Evolutionary conservation across 1,140 invertebrate species (phyloP), one percentile per base, ranked within the genome.

Genomic region (Aphelinus atriplicis): DNA sequence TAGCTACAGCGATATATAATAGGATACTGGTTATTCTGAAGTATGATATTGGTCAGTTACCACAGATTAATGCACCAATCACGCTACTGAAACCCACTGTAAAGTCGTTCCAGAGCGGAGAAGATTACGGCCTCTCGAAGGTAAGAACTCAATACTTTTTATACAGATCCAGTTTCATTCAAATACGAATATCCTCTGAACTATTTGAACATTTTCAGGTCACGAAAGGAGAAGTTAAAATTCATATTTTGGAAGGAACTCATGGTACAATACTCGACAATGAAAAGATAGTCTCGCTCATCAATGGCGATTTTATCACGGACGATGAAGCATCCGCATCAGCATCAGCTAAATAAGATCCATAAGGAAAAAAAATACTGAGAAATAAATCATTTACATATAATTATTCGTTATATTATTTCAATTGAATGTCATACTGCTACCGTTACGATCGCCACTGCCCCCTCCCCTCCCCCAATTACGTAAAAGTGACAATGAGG

Each of bases 231-330:
- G 83, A 80, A 10, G 70, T 88, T 2, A 78, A 82, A n/a, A 67
- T 86, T 48, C 48, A 82, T 67, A 69, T 72, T 0, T 10, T 81
- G 0, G 80, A 84, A 79, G 93, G 93, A n/a, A 93, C 93, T 83
- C 94, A 95, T 78, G 81, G 90, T 0, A 91, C 89, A n/a, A 92
- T 95, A 78, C 80, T 94, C 71, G 90, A 94, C 43, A 92, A 92
- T 80, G 85, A 88, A 47, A 91, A 91, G 78, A 83, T 92, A 56
- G 88, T 90, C 1, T 85, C 90, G 61, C 89, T 91, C 3, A 92
- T 94, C 50, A 93, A 92, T 65, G 85, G 81, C 1, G 84, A 87
- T 9, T 70, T 79, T 0, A 7, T 87, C 0, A 80, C 84, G 48
- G 81, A 85, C 69, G 77, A 74, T 1, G 60, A 76, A 43, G 55